phyloP scores from a whole-genome alignment of 2,113 vertebrate genomes.

The Phaethon lepturus region DNA sequence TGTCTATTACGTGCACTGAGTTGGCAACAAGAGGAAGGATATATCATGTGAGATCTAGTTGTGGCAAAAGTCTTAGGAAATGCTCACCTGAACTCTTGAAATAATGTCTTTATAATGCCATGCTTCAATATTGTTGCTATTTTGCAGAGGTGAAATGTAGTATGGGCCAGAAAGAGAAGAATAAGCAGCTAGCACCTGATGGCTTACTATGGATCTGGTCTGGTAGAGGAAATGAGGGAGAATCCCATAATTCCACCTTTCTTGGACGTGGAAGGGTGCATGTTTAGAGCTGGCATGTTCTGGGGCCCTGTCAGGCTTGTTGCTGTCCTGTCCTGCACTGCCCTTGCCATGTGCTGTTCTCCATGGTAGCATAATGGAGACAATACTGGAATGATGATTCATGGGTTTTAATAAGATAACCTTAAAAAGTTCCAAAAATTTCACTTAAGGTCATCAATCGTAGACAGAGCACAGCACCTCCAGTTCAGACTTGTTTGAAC shows the following conservation, averaged over 20 bases:
- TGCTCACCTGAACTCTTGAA: neutral
- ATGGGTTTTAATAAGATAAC: neutral
- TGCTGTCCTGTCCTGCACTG: neutral
- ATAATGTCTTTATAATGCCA: neutral
- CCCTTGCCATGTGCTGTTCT: neutral
- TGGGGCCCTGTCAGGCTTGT: neutral
- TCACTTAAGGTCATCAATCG: accelerated
- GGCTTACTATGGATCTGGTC: neutral
- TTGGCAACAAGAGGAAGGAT: neutral
- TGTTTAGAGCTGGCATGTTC: neutral
- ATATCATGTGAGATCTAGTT: neutral
- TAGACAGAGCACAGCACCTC: neutral
- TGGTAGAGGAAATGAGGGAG: neutral
- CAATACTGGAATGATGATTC: neutral
- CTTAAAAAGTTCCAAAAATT: neutral
- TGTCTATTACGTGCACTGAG: neutral
- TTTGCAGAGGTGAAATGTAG: neutral
- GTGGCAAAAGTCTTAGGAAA: neutral
- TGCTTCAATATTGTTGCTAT: neutral
- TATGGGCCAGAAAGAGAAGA: neutral
- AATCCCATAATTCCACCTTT: neutral
- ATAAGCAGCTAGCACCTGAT: neutral
- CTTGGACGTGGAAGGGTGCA: neutral
- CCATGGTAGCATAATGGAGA: neutral
- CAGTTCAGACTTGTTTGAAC: neutral